phyloP scores from a whole-genome alignment of 2,797 vertebrate genomes.

The Scyliorhinus canicula region DNA sequence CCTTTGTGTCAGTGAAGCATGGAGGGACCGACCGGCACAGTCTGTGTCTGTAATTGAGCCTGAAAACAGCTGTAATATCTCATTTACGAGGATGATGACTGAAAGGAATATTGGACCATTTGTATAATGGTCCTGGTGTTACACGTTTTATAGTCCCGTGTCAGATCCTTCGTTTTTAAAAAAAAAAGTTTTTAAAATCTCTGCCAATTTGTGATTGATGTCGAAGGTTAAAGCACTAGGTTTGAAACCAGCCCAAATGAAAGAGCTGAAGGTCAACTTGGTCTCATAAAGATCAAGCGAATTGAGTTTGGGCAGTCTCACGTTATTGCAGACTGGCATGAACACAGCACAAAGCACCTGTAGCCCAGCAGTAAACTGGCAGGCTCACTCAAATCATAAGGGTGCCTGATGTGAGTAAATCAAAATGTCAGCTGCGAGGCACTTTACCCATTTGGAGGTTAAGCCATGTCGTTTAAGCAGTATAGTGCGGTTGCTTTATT shows the following conservation, averaged over 20 bases:
- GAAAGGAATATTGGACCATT: background rate
- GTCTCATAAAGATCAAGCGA: conserved; percentile 23
- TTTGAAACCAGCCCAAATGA: conserved; percentile 16
- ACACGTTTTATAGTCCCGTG: background rate
- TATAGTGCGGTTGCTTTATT: background rate
- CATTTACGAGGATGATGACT: background rate
- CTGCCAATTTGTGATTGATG: background rate
- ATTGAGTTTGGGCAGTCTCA: background rate
- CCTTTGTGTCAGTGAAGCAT: conserved; percentile 32
- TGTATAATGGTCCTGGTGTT: background rate
- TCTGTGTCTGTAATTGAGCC: conserved; percentile 16
- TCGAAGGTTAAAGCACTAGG: background rate
- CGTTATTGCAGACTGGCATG: background rate
- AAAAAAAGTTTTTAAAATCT: background rate
- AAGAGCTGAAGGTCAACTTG: background rate
- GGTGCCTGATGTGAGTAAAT: conserved; percentile 18
- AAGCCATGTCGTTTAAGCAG: background rate
- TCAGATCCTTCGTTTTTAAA: background rate
- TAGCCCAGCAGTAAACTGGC: background rate
- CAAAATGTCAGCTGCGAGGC: background rate
- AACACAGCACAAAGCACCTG: conserved; percentile 7
- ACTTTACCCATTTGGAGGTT: conserved; percentile 7
- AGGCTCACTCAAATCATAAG: background rate
- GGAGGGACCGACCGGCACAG: conserved; percentile 2
- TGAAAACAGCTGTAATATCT: conserved; percentile 34